These are phyloP conservation scores for Scaptomyza cyrtandrae DNA, from an alignment of 2,888 invertebrate species.

Conservation along the genomic window DNA sequence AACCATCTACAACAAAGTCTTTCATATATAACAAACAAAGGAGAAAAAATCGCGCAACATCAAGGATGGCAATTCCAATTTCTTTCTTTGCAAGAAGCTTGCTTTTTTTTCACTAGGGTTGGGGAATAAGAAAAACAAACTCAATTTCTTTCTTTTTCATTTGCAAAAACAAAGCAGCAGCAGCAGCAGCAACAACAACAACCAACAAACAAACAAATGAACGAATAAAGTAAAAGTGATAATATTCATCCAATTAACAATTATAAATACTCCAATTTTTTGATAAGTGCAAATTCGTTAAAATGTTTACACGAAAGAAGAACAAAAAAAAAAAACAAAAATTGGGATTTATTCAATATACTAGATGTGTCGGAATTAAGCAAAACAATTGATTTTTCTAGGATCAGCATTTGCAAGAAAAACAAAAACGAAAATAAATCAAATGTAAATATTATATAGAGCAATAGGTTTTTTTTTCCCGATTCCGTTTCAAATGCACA, in stretches of 20 bases:
- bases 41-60: not conserved
- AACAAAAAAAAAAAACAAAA: too few species aligned
- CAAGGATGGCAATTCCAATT: not conserved
- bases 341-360: constrained; percentile 8
- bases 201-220: constrained; percentile 11
- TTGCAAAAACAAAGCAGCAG: constrained; percentile 37
- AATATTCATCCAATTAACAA: constrained; percentile 54
- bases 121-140: not conserved
- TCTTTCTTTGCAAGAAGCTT: not conserved
- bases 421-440: not conserved
- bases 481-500: constrained; percentile 43
- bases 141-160: constrained; percentile 3
- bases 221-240: constrained; percentile 68
- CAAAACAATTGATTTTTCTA: constrained; percentile 8
- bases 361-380: constrained; percentile 10
- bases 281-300: constrained; percentile 38
- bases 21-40: constrained; percentile 29
- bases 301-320: constrained; percentile 1
- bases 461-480: constrained; percentile 29
- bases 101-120: not conserved
- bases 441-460: constrained; percentile 51
- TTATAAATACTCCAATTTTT: constrained; percentile 39
- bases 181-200: constrained; percentile 1
- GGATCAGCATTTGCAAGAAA: constrained; percentile 15
- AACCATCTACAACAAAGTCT: constrained; percentile 33